A percentile compares a stretch with the other conserved stretches of the same genome.
phyloP scores from a whole-genome alignment of 2,797 vertebrate species.

The Periophthalmus magnuspinnatus region DNA sequence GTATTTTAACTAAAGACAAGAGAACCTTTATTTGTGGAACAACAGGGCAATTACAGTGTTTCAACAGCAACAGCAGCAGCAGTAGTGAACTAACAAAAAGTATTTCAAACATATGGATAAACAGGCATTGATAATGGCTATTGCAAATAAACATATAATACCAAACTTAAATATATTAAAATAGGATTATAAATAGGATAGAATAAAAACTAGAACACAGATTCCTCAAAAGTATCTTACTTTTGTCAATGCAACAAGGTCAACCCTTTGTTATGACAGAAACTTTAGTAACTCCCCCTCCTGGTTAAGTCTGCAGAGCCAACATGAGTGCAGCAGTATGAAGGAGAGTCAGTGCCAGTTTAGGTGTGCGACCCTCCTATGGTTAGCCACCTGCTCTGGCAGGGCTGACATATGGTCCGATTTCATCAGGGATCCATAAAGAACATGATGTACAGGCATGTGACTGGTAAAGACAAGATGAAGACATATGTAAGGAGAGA shows the following conservation, averaged over 20 bases:
- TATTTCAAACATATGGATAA: no score
- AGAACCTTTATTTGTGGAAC: no score
- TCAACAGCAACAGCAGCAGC: no score
- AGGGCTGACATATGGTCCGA: conserved; percentile 55
- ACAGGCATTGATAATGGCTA: no score
- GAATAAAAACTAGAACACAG: neutral
- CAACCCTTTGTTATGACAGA: conserved; percentile 24
- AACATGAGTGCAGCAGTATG: conserved; percentile 23
- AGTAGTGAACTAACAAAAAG: no score
- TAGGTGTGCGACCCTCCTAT: conserved; percentile 55
- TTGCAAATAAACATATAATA: no score
- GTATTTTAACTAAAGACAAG: no score
- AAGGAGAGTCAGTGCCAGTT: conserved; percentile 34
- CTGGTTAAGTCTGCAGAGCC: conserved; percentile 21
- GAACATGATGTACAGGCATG: conserved; percentile 21
- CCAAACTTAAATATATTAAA: no score
- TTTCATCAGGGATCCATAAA: conserved; percentile 44
- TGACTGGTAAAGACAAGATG: neutral
- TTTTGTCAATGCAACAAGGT: conserved; percentile 37
- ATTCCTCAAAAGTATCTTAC: neutral
- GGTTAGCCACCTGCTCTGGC: conserved; percentile 69
- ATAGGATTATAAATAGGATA: no score
- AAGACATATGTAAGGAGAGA: conserved; percentile 2
- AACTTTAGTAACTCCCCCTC: conserved; percentile 22
- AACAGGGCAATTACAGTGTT: no score